These are phyloP conservation scores for Akabosia matsudoensis DNA, from an alignment of 1,140 invertebrate species.

Conservation along the genomic window DNA sequence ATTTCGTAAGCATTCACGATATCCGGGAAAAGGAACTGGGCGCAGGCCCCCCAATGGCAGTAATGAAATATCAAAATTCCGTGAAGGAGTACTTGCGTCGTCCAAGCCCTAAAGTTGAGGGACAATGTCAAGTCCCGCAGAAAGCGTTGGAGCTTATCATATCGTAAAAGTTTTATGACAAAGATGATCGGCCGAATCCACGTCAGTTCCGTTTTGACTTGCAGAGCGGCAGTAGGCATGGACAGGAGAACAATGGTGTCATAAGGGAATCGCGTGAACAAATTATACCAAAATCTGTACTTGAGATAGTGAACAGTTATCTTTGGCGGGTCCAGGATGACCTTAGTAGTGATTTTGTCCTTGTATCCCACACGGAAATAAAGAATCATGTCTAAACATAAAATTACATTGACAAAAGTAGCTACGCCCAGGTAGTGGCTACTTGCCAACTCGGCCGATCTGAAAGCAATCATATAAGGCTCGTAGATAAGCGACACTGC, in stretches of 20 bases:
- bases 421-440: neutral
- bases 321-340: neutral
- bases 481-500: neutral
- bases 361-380: neutral
- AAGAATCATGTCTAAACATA: neutral
- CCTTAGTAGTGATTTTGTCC: neutral
- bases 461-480: neutral
- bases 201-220: neutral
- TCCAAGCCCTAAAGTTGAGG: neutral
- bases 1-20: neutral
- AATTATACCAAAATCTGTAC: neutral
- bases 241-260: neutral
- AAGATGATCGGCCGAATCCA: neutral
- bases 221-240: neutral
- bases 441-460: neutral
- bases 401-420: neutral
- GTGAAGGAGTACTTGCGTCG: neutral
- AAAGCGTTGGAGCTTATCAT: neutral
- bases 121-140: neutral
- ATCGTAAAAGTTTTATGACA: neutral
- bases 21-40: constrained; percentile 7
- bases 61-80: neutral
- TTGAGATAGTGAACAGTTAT: neutral
- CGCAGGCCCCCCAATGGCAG: neutral
- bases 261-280: neutral